Conservation (phyloP, 2,113 vertebrate genomes). For the Dendropsophus ebraccatus region DNA sequence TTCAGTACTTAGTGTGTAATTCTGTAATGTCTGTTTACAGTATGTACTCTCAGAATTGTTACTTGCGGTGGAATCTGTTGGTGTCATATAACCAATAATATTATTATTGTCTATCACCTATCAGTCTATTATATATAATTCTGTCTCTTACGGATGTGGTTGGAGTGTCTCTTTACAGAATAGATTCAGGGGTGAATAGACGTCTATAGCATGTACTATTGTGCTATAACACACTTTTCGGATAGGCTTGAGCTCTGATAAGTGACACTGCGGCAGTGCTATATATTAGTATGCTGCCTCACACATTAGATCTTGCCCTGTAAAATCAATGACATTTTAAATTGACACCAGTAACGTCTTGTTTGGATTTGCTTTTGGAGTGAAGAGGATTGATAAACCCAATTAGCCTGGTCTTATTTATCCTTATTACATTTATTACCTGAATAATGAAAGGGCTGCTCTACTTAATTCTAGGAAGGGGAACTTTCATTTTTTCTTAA, state of each 20-base stretch:
- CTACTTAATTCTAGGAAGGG: not conserved
- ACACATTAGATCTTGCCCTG: slow-evolving; percentile 2
- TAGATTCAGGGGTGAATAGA: too few relatives aligned
- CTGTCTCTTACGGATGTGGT: too few relatives aligned
- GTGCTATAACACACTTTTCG: not conserved
- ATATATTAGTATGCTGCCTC: slow-evolving; percentile 27
- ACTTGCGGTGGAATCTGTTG: too few relatives aligned
- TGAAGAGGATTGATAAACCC: slow-evolving; percentile 13
- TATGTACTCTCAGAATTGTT: too few relatives aligned
- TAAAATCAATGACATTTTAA: slow-evolving; percentile 32
- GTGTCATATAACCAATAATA: too few relatives aligned
- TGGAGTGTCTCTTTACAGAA: too few relatives aligned
- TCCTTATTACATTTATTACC: not conserved
- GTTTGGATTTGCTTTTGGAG: slow-evolving; percentile 35
- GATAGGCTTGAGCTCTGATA: not conserved
- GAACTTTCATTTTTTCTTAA: not conserved
- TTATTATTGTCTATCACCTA: too few relatives aligned
- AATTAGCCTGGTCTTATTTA: slow-evolving; percentile 37
- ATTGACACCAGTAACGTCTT: slow-evolving; percentile 38
- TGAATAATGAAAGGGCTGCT: not conserved
- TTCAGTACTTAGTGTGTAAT: too few relatives aligned
- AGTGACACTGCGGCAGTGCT: not conserved
- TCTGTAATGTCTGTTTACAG: too few relatives aligned
- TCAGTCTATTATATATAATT: too few relatives aligned
- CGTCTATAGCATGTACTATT: not conserved